Base-by-base conservation (phyloP, 2,113 vertebrate species). In the Emydura subglobosa region DNA sequence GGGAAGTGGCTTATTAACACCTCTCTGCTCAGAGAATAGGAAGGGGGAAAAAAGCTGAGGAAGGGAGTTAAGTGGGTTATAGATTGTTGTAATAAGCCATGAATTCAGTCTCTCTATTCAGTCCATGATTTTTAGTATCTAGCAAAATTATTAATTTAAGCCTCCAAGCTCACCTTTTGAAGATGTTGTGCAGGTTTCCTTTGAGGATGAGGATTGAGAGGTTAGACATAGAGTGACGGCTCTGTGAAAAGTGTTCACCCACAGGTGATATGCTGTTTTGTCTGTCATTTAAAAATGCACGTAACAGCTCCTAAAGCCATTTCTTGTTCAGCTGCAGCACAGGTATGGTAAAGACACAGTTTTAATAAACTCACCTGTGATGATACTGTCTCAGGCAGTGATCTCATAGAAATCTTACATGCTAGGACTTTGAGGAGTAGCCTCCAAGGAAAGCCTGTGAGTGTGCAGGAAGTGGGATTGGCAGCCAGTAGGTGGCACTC, bases 341-440 rank as follows among this genome's bases (percentile, higher is more conserved):
- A 0, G 4, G 17, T 72, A 24, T 25, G 61, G 25, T 50, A 81
- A 92, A 86, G 31, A 29, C 0, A 0, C 39, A n/a, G 16, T 31
- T 94, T 92, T 88, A 79, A 31, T 59, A 29, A 47, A 19, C 3
- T 83, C 61, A 11, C 72, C 55, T 79, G 76, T 0, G 2, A 47
- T 80, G 19, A 76, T 3, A 31, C 87, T 19, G 72, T 11, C 49
- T 57, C 78, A 0, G 0, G 10, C 51, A 1, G 0, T 0, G 3
- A 44, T 0, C n/a, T 22, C 7, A 2, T 68, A 50, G 72, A 0
- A 29, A n/a, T 3, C 29, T 44, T 13, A 68, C 44, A 5, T 1
- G 10, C 54, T 0, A 4, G 34, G 54, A 74, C 0, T 76, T 10
- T 0, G 0, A 84, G 72, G 44, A 74, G 11, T 0, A 0, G 72